Conservation (phyloP, 2,797 vertebrate species). For the Mormyrops boulengeri region DNA sequence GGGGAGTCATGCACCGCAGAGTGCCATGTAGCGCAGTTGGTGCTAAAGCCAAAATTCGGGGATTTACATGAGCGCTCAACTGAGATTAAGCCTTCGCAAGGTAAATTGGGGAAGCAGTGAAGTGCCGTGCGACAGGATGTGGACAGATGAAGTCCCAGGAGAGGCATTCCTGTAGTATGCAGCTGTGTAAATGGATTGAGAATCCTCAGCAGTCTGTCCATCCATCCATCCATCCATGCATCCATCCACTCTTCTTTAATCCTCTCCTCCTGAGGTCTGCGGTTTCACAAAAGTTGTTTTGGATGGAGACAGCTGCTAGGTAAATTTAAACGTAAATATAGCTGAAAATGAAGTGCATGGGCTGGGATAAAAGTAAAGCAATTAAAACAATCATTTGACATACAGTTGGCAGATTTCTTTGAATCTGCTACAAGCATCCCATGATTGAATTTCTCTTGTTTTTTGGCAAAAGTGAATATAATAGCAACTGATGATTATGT, state of each 20-base stretch:
- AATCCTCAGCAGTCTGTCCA: neutral
- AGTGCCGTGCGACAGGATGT: neutral
- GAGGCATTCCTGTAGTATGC: neutral
- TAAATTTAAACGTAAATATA: neutral
- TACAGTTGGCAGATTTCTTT: neutral
- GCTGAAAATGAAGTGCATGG: neutral
- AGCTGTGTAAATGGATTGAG: neutral
- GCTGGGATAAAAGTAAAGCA: neutral
- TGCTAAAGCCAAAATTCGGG: neutral
- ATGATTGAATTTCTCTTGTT: neutral
- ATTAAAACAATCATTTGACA: neutral
- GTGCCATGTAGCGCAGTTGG: neutral
- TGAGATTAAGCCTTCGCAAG: neutral
- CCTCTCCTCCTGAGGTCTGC: neutral
- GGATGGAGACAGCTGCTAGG: neutral
- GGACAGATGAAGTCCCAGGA: neutral
- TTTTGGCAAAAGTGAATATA: neutral
- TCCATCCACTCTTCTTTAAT: neutral
- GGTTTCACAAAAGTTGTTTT: neutral
- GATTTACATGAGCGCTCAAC: neutral
- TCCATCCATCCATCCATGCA: neutral
- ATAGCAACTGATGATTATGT: neutral
- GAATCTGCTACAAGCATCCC: neutral
- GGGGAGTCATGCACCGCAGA: neutral
- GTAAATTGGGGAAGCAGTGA: conserved; percentile 1